Evolutionary conservation across 2,888 invertebrate genomes (phyloP).

Genomic region (Siphlonurus alternatus): DNA sequence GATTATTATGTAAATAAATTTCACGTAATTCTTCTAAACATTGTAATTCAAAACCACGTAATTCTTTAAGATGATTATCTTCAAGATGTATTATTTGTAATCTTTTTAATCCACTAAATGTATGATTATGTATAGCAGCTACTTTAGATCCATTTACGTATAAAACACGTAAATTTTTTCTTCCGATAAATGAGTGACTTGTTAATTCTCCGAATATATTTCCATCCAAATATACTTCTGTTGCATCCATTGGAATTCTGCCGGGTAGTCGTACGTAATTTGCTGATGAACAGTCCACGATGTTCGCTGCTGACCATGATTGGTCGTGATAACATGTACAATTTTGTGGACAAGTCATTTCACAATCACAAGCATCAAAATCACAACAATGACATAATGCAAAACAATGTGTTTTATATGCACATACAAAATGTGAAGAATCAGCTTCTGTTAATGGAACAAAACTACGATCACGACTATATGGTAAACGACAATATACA

Average conservation of each 20-base stretch:
- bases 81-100: conserved; percentile 70
- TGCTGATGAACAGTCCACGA: conserved; percentile 75
- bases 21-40: conserved; percentile 68
- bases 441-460: conserved; percentile 75
- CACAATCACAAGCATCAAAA: conserved; percentile 93
- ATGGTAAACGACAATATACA: conserved; percentile 73
- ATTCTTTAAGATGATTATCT: conserved; percentile 61
- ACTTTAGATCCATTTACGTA: conserved; percentile 82
- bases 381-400: conserved; percentile 91
- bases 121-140: conserved; percentile 69
- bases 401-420: conserved; percentile 85
- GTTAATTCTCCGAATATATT: conserved; percentile 75
- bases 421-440: conserved; percentile 79
- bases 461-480: conserved; percentile 52
- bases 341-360: conserved; percentile 87
- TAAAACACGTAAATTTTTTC: conserved; percentile 73
- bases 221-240: conserved; percentile 84
- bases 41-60: conserved; percentile 68
- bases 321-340: conserved; percentile 93
- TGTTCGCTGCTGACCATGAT: conserved; percentile 71
- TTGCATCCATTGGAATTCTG: conserved; percentile 88
- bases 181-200: conserved; percentile 79
- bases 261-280: conserved; percentile 65
- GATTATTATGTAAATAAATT: conserved; percentile 73
- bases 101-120: conserved; percentile 72